Evolutionary conservation across 92 coral and sea anemone species (phyloP), one percentile per base, ranked within the genome.

Genomic region (Porites evermanni): DNA sequence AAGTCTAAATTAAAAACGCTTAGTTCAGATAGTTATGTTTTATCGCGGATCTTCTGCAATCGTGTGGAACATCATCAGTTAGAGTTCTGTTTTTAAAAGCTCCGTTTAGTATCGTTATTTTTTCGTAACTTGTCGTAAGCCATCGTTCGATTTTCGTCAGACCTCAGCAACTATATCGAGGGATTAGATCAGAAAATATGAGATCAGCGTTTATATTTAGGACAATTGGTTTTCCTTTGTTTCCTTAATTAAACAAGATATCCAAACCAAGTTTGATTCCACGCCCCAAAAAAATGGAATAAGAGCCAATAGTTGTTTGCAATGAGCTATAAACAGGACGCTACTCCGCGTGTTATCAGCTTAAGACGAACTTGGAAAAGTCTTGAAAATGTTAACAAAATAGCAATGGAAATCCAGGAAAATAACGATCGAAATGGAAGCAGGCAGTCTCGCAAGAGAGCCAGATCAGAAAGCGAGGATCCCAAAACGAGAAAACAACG

Each of bases 381-480:
- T 32, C 88, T 94, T 88, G 98, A 93, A 75, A 94, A 94, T 69
- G 77, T 88, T 53, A 94, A 94, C 94, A 90, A 86, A 75, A 74
- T 89, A 8, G 92, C 94, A 2, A 94, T 94, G 95, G 96, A 94
- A 19, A 86, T 93, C 1, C 98, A 94, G 64, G 98, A 94, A 64
- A 82, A 59, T 21, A 85, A 84, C 60, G 88, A 86, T 58, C 75
- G 83, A 8, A 50, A 68, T 85, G 88, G 75, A 32, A 77, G 32
- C 58, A 75, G 81, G 6, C 83, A 79, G 21, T 64, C 68, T 20
- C 86, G 93, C 8, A 76, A 92, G 83, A 73, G 90, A 60, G 50
- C 88, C 19, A 72, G 72, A 47, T 79, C 87, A 21, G 92, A 88
- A 67, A 87, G 86, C 94, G 81, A 86, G 16, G 91, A 81, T 84